These are phyloP conservation scores for Phenganax subtilis DNA, from an alignment of 92 coral and sea anemone genomes.

Conservation along the genomic window DNA sequence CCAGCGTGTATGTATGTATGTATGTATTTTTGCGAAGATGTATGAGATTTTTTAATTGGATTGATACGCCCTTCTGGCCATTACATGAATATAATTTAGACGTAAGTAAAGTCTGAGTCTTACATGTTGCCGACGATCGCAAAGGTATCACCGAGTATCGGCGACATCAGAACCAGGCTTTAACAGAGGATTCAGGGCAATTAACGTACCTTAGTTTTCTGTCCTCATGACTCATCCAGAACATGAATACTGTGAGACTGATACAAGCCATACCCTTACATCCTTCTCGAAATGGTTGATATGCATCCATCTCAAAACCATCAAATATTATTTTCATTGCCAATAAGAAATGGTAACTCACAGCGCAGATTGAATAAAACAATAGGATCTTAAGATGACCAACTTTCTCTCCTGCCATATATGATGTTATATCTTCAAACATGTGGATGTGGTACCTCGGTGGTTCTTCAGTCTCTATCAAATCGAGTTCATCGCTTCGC, in stretches of 20 bases:
- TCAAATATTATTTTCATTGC: constrained; percentile 42
- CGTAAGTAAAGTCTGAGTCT: too few relatives aligned
- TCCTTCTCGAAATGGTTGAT: constrained; percentile 47
- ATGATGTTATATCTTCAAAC: constrained; percentile 46
- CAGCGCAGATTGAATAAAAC: constrained; percentile 55
- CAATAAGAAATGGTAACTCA: constrained; percentile 52
- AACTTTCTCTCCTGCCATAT: constrained; percentile 51
- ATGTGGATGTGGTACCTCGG: not conserved
- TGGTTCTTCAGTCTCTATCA: not conserved
- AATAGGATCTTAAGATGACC: constrained; percentile 46
- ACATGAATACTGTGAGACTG: constrained; percentile 49
- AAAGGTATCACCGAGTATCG: too few relatives aligned
- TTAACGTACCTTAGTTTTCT: constrained; percentile 53
- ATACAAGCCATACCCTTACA: constrained; percentile 53
- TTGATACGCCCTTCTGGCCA: too few relatives aligned
- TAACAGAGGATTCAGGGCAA: not conserved
- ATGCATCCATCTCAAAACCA: constrained; percentile 7
- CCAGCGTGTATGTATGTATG: too few relatives aligned
- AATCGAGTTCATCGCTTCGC: not conserved
- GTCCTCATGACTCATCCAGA: constrained; percentile 53
- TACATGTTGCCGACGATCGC: too few relatives aligned
- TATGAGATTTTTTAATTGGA: too few relatives aligned
- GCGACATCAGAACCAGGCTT: not conserved
- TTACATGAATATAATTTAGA: too few relatives aligned
- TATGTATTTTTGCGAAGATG: too few relatives aligned